Evolutionary conservation across 2,113 vertebrate genomes (phyloP).

Genomic region (Calidris pygmaea): DNA sequence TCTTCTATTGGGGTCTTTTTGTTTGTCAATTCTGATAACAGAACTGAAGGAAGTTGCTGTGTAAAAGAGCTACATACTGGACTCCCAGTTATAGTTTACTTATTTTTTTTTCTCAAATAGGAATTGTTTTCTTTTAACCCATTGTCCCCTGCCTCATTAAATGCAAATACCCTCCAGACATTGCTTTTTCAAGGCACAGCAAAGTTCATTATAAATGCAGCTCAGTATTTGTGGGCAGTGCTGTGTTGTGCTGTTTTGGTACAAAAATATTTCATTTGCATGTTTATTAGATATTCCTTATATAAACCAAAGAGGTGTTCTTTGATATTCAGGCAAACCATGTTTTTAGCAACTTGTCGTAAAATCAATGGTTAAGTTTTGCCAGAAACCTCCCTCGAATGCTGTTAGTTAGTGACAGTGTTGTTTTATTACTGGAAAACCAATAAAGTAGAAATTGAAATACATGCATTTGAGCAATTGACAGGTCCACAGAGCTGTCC

Average conservation of each 20-base stretch:
- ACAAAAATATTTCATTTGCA: constrained; percentile 44
- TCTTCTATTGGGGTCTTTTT: background rate
- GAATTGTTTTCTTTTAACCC: constrained; percentile 62
- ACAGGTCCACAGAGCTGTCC: background rate
- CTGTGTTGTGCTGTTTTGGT: constrained; percentile 1
- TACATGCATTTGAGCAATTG: background rate
- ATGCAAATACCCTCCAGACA: constrained; percentile 49
- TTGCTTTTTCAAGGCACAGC: constrained; percentile 50
- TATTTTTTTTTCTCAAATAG: background rate
- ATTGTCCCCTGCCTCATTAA: constrained; percentile 52
- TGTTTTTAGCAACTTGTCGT: constrained; percentile 33
- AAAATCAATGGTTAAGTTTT: constrained; percentile 7
- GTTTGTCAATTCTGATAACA: background rate
- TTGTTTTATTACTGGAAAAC: constrained; percentile 4
- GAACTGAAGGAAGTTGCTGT: background rate
- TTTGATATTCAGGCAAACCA: constrained; percentile 52
- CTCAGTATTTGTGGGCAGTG: constrained; percentile 24
- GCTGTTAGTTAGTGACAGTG: background rate
- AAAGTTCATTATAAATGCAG: constrained; percentile 58
- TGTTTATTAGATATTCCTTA: constrained; percentile 62
- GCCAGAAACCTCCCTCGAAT: background rate
- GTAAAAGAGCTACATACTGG: background rate
- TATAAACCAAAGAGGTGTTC: constrained; percentile 37
- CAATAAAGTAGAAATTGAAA: background rate
- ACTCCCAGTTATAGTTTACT: background rate